Evolutionary conservation across 53 echinoderm and acorn worm genomes (phyloP).

Genomic region (Echinarachnius parma): DNA sequence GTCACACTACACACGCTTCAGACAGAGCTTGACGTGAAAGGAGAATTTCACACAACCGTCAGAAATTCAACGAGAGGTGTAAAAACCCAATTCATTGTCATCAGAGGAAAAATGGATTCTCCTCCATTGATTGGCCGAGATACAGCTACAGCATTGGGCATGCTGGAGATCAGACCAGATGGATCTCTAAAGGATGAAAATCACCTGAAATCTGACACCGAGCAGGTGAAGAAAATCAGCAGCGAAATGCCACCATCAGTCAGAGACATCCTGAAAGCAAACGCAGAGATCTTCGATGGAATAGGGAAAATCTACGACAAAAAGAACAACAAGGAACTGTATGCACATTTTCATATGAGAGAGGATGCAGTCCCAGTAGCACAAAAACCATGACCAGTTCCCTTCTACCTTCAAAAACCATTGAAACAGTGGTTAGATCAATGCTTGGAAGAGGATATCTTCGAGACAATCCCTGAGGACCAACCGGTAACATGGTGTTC

Average conservation of each 20-base stretch:
- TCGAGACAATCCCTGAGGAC: slow-evolving; percentile 32
- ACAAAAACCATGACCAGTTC: slow-evolving; percentile 46
- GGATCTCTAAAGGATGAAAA: slow-evolving; percentile 7
- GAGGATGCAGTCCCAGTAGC: slow-evolving; percentile 42
- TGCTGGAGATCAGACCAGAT: slow-evolving; percentile 47
- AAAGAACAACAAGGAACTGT: slow-evolving; percentile 41
- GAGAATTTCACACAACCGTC: slow-evolving; percentile 23
- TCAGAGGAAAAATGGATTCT: slow-evolving; percentile 46
- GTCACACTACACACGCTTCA: slow-evolving; percentile 37
- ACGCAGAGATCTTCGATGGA: slow-evolving; percentile 45
- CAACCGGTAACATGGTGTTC: slow-evolving; percentile 16
- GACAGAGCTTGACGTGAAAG: slow-evolving; percentile 41
- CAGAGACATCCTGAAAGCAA: slow-evolving; percentile 4
- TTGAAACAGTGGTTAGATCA: not conserved
- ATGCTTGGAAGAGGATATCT: slow-evolving; percentile 5
- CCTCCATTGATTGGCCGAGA: slow-evolving; percentile 38
- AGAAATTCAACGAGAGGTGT: slow-evolving; percentile 42
- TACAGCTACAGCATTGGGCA: slow-evolving; percentile 15
- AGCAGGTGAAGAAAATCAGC: no score
- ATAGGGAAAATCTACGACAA: slow-evolving; percentile 36
- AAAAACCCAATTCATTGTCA: slow-evolving; percentile 51
- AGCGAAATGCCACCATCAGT: not conserved
- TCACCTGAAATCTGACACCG: slow-evolving; percentile 2
- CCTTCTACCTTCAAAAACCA: slow-evolving; percentile 50
- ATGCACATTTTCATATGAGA: slow-evolving; percentile 44